Percentiles rank a stretch among this genome's conserved stretches.
phyloP scores from a whole-genome alignment of 2,888 invertebrate genomes.

The Tetranychus piercei region DNA sequence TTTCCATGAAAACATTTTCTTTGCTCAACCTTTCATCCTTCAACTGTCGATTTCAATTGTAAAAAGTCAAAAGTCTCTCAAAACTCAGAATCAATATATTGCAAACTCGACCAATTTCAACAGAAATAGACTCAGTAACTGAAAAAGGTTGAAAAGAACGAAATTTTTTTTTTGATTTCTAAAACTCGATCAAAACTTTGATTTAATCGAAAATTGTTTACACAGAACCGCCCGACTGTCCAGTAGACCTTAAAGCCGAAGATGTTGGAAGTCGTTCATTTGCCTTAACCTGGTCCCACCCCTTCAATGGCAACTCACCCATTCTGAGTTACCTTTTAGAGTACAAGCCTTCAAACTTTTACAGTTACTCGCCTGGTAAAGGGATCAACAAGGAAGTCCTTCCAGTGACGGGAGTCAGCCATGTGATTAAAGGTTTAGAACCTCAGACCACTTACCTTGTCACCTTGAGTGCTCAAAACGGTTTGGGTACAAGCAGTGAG shows the following conservation, averaged over 20 bases:
- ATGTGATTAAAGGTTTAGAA: slow-evolving; percentile 40
- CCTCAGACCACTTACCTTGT: slow-evolving; percentile 44
- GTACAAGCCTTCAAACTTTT: slow-evolving; percentile 15
- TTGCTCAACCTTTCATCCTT: too few relatives aligned
- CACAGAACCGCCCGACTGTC: slow-evolving; percentile 66
- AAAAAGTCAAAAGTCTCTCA: too few relatives aligned
- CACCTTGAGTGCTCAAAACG: slow-evolving; percentile 44
- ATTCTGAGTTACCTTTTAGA: slow-evolving; percentile 22
- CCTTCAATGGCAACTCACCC: slow-evolving; percentile 36
- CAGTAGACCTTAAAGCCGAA: slow-evolving; percentile 61
- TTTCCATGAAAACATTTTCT: too few relatives aligned
- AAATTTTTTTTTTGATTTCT: too few relatives aligned
- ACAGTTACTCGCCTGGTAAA: background rate
- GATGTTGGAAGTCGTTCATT: slow-evolving; percentile 66
- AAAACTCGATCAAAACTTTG: too few relatives aligned
- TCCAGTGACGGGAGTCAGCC: slow-evolving; percentile 39
- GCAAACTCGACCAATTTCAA: too few relatives aligned
- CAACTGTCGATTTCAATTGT: too few relatives aligned
- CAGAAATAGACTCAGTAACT: too few relatives aligned
- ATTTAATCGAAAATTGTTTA: background rate
- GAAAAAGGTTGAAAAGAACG: too few relatives aligned
- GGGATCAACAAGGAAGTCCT: slow-evolving; percentile 33
- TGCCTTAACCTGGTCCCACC: slow-evolving; percentile 70
- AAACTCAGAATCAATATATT: too few relatives aligned
- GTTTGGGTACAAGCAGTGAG: slow-evolving; percentile 43